Conservation (phyloP, 2,888 invertebrate genomes). For the Dastarcus helophoroides region DNA sequence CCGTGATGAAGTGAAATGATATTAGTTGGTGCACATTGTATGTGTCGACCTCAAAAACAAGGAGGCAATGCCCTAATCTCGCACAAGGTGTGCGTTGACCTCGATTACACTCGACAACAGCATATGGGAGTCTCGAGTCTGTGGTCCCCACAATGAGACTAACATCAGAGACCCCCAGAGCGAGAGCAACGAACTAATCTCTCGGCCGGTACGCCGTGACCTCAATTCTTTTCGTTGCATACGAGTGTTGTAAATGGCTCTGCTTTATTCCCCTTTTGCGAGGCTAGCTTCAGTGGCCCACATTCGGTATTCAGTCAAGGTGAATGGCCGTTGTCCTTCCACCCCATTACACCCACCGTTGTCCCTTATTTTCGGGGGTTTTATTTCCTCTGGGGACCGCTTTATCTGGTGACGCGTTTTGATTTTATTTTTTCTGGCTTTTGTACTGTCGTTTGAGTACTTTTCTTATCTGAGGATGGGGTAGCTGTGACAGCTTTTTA, state of each 20-base stretch:
- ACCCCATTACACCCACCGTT: not conserved
- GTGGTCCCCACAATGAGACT: not conserved
- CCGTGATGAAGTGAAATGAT: slow-evolving; percentile 24
- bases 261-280: not conserved
- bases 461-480: too few species aligned
- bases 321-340: slow-evolving; percentile 1
- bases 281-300: not conserved
- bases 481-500: too few species aligned
- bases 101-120: slow-evolving; percentile 26
- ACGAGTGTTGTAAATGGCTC: not conserved
- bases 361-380: too few species aligned
- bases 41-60: slow-evolving; percentile 36
- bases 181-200: slow-evolving; percentile 2
- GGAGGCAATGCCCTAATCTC: slow-evolving; percentile 37
- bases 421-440: too few species aligned
- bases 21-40: slow-evolving; percentile 20
- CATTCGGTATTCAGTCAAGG: not conserved
- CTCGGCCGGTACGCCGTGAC: not conserved
- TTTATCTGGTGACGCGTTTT: too few species aligned
- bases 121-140: slow-evolving; percentile 14
- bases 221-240: not conserved
- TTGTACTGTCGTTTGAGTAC: too few species aligned
- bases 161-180: not conserved
- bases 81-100: slow-evolving; percentile 25
- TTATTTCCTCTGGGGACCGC: too few species aligned